Conservation (phyloP, 2,888 invertebrate species). For the Drosophila siamana region DNA sequence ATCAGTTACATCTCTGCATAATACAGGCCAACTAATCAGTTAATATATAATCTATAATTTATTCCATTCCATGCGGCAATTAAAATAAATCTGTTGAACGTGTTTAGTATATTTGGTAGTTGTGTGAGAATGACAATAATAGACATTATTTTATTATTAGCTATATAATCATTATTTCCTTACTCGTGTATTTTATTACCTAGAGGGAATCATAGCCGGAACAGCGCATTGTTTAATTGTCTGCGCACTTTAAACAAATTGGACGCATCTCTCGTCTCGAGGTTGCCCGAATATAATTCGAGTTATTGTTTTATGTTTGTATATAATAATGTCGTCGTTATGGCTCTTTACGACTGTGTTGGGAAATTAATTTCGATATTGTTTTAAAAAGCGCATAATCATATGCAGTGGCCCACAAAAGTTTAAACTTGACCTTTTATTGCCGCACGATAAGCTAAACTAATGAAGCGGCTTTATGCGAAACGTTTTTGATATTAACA, state of each 20-base stretch:
- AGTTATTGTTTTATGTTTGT: neutral
- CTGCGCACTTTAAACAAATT: neutral
- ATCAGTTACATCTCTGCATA: neutral
- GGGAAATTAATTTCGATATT: conserved; percentile 1
- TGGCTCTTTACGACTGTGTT: conserved; percentile 3
- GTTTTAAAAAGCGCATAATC: neutral
- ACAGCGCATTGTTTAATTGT: conserved; percentile 5
- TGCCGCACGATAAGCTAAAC: neutral
- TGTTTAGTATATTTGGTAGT: neutral
- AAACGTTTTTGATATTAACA: conserved; percentile 1
- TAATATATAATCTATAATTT: neutral
- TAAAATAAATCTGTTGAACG: neutral
- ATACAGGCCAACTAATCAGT: neutral
- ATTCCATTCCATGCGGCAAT: neutral
- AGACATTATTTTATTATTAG: neutral
- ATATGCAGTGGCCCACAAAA: neutral
- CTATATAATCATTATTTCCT: conserved; percentile 7
- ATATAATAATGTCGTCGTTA: neutral
- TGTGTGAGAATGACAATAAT: conserved; percentile 8
- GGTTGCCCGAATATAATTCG: conserved; percentile 4
- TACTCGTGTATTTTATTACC: neutral
- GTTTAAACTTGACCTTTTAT: conserved; percentile 4
- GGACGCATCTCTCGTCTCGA: conserved; percentile 3
- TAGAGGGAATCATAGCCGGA: neutral
- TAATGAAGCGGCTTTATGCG: conserved; percentile 18